phyloP scores from a whole-genome alignment of 2,888 invertebrate species.

The Platycheirus rosarum region DNA sequence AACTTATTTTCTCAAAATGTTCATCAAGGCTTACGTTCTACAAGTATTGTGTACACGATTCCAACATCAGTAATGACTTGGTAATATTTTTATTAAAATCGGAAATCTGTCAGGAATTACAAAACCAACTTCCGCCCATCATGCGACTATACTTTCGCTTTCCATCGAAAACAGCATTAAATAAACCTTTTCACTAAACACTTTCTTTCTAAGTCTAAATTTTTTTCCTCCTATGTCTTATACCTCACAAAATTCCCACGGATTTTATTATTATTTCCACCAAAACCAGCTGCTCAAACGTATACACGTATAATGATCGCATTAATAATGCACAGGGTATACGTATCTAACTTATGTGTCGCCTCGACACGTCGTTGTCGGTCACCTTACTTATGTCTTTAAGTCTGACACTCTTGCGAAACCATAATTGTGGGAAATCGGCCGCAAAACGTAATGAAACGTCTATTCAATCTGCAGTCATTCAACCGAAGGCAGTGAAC shows the following conservation, averaged over 20 bases:
- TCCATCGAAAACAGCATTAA: neutral
- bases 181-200: neutral
- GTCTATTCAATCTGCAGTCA: constrained; percentile 45
- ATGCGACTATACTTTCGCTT: neutral
- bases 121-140: neutral
- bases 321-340: neutral
- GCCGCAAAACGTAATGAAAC: constrained; percentile 62
- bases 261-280: neutral
- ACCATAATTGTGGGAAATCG: constrained; percentile 62
- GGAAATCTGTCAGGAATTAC: no score
- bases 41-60: no score
- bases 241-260: neutral
- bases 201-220: neutral
- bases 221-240: neutral
- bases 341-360: neutral
- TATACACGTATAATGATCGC: neutral
- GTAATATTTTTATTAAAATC: no score
- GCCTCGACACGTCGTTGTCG: neutral
- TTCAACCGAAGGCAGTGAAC: constrained; percentile 47
- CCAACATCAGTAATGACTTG: no score
- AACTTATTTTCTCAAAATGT: no score
- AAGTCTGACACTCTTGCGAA: constrained; percentile 39
- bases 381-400: neutral
- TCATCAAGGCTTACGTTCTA: no score
- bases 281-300: neutral